Evolutionary conservation across 1,140 invertebrate species (phyloP).

Genomic region (Lysiphlebus fabarum): DNA sequence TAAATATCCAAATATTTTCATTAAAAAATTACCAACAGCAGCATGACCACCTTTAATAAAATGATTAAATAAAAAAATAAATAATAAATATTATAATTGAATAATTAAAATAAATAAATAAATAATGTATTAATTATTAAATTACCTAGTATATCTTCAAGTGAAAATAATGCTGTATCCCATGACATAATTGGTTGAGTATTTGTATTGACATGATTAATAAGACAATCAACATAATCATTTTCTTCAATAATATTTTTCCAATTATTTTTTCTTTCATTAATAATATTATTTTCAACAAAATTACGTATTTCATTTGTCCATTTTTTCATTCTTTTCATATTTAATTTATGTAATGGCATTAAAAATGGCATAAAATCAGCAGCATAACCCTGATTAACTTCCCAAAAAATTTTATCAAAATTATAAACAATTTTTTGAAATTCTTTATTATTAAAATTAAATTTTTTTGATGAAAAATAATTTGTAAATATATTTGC

Average conservation of each 20-base stretch:
- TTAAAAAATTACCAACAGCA: constrained; percentile 79
- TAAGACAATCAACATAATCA: constrained; percentile 72
- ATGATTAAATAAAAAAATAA: too few species aligned
- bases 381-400: constrained; percentile 82
- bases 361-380: constrained; percentile 85
- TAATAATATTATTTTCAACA: constrained; percentile 69
- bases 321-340: constrained; percentile 67
- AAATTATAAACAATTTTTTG: constrained; percentile 67
- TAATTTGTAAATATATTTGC: constrained; percentile 83
- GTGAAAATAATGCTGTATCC: constrained; percentile 72
- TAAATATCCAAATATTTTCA: constrained; percentile 70
- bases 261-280: constrained; percentile 59
- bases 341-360: constrained; percentile 68
- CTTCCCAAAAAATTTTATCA: constrained; percentile 85
- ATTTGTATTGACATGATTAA: constrained; percentile 66
- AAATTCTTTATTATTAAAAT: constrained; percentile 65
- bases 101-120: too few species aligned
- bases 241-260: constrained; percentile 50
- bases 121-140: too few species aligned
- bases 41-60: constrained; percentile 80
- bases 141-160: constrained; percentile 75
- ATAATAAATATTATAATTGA: too few species aligned
- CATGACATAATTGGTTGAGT: constrained; percentile 58
- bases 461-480: constrained; percentile 76
- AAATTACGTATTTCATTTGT: constrained; percentile 71